Conservation (phyloP, 2,888 invertebrate species). For the Volucella inanis region DNA sequence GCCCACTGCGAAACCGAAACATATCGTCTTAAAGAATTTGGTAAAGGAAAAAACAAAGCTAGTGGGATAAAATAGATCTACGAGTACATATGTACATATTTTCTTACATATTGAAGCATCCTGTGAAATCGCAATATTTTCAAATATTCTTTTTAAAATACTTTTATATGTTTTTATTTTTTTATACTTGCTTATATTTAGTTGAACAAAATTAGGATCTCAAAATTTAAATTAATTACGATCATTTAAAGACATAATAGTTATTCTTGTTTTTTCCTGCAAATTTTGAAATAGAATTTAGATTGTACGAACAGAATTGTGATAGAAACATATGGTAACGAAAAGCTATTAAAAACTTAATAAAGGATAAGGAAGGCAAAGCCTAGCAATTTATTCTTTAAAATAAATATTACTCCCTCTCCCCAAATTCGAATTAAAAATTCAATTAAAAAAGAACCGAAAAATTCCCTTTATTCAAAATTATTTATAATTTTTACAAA, state of each 20-base stretch:
- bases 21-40: no score
- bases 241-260: conserved; percentile 38
- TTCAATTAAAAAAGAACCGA: conserved; percentile 12
- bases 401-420: background rate
- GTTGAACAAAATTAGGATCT: conserved; percentile 54
- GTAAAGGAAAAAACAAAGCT: no score
- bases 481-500: conserved; percentile 28
- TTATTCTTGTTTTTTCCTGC: conserved; percentile 21
- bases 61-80: no score
- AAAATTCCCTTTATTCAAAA: conserved; percentile 13
- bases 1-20: no score
- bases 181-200: conserved; percentile 1
- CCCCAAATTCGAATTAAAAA: background rate
- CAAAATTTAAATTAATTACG: conserved; percentile 61
- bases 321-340: conserved; percentile 63
- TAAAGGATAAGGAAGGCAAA: conserved; percentile 52
- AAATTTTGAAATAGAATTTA: conserved; percentile 62
- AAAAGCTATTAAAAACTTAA: conserved; percentile 55
- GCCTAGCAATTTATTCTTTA: conserved; percentile 45
- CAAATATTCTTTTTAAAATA: background rate
- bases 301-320: conserved; percentile 68
- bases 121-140: no score
- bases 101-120: no score
- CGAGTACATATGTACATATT: no score
- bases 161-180: background rate